Evolutionary conservation across 2,113 vertebrate species (phyloP).

Genomic region (Cyanoramphus novaezelandiae): DNA sequence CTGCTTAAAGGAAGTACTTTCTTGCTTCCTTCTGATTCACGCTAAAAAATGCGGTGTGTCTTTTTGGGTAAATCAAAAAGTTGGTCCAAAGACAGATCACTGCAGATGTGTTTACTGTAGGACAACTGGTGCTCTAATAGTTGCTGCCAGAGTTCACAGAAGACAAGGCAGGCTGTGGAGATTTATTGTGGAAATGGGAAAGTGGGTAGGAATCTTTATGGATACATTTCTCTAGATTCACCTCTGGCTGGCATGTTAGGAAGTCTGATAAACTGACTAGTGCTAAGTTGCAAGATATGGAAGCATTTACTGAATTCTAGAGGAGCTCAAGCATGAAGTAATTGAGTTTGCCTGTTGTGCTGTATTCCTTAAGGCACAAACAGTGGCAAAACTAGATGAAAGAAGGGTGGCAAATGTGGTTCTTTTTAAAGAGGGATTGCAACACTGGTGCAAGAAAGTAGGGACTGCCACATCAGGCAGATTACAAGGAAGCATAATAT

Average conservation of each 20-base stretch:
- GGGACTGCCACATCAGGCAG: background rate
- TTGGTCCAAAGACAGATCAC: background rate
- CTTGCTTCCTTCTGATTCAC: background rate
- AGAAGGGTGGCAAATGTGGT: background rate
- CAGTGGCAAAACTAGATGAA: background rate
- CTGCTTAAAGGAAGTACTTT: background rate
- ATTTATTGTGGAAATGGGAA: background rate
- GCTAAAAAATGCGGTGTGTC: fast-evolving
- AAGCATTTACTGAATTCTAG: background rate
- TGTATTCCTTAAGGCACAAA: background rate
- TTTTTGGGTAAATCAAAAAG: background rate
- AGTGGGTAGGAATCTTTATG: background rate
- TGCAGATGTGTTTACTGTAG: background rate
- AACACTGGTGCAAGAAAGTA: background rate
- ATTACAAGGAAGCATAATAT: background rate
- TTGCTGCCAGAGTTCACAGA: background rate
- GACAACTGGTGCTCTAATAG: fast-evolving
- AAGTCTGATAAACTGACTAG: background rate
- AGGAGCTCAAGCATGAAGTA: background rate
- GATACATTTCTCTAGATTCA: background rate
- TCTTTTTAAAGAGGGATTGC: background rate
- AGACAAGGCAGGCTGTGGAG: background rate
- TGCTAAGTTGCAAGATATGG: background rate
- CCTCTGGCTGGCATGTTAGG: background rate
- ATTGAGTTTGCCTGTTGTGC: background rate